Percentiles rank a stretch among this genome's conserved stretches.
phyloP scores from a whole-genome alignment of 2,113 vertebrate species.

The Chaetorhynchus papuensis region DNA sequence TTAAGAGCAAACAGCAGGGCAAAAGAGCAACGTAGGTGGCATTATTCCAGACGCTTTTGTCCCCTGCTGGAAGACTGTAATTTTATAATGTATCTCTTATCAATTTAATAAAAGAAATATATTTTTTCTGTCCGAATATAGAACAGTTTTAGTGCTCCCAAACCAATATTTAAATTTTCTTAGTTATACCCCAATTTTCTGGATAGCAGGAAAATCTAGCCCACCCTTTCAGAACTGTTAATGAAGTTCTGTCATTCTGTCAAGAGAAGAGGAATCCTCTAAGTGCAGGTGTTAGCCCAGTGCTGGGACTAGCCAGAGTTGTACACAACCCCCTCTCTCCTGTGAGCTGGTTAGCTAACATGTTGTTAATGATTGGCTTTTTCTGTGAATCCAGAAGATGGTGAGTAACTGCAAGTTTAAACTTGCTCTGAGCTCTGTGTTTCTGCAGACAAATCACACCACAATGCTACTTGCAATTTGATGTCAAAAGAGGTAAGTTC shows the following conservation, averaged over 20 bases:
- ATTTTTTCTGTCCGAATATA: background rate
- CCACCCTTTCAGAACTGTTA: background rate
- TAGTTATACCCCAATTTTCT: background rate
- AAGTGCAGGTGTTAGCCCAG: background rate
- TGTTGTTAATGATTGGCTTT: accelerated
- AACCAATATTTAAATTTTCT: background rate
- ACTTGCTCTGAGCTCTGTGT: background rate
- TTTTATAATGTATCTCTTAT: background rate
- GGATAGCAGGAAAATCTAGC: background rate
- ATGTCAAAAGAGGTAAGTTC: background rate
- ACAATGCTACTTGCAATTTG: background rate
- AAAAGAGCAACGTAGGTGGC: background rate
- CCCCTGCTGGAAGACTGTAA: background rate
- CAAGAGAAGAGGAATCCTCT: background rate
- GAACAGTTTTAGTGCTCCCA: background rate
- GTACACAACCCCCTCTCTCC: background rate
- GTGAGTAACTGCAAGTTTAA: background rate
- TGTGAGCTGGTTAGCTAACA: background rate
- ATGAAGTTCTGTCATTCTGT: background rate
- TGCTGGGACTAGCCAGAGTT: background rate
- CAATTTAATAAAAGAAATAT: background rate
- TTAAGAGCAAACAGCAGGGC: background rate
- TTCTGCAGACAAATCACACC: background rate
- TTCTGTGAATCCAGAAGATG: background rate
- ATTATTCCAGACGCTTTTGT: background rate